These are phyloP conservation scores for Lepidurus arcticus DNA, from an alignment of 1,140 invertebrate genomes.

Conservation along the genomic window DNA sequence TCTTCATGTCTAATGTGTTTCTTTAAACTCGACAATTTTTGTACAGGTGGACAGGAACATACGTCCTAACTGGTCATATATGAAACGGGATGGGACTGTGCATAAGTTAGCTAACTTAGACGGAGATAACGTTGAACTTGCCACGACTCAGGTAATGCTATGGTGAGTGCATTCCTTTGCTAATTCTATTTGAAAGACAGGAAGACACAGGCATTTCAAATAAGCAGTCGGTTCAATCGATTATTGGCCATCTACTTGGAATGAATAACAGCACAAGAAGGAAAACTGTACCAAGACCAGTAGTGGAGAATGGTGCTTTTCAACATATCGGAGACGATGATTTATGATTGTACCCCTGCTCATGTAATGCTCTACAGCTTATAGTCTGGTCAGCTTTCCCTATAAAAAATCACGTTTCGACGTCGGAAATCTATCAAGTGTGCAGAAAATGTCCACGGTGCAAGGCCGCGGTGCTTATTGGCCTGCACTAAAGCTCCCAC, in stretches of 20 bases:
- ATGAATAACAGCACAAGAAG: slow-evolving; percentile 45
- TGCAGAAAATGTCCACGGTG: too few relatives aligned
- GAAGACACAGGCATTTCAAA: slow-evolving; percentile 8
- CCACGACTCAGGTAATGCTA: slow-evolving; percentile 35
- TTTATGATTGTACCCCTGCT: slow-evolving; percentile 51
- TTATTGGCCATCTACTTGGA: slow-evolving; percentile 47
- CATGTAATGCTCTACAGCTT: background rate
- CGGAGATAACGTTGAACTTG: slow-evolving; percentile 9
- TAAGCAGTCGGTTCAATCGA: slow-evolving; percentile 22
- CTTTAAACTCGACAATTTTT: slow-evolving; percentile 32
- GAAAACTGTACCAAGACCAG: slow-evolving; percentile 44
- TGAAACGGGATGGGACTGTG: slow-evolving; percentile 53
- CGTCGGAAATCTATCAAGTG: too few relatives aligned
- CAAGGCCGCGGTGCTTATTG: too few relatives aligned
- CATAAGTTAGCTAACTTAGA: slow-evolving; percentile 36
- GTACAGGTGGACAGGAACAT: slow-evolving; percentile 36
- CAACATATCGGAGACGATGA: slow-evolving; percentile 86
- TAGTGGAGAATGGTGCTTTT: slow-evolving; percentile 80
- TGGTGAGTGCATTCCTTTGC: slow-evolving; percentile 33
- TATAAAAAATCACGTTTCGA: too few relatives aligned
- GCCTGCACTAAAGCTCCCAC: too few relatives aligned
- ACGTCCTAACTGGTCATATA: slow-evolving; percentile 48
- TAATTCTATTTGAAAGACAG: slow-evolving; percentile 29
- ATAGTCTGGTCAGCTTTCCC: background rate
- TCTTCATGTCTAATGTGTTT: slow-evolving; percentile 17